phyloP scores from a whole-genome alignment of 2,888 invertebrate species.

The Rutpela maculata region DNA sequence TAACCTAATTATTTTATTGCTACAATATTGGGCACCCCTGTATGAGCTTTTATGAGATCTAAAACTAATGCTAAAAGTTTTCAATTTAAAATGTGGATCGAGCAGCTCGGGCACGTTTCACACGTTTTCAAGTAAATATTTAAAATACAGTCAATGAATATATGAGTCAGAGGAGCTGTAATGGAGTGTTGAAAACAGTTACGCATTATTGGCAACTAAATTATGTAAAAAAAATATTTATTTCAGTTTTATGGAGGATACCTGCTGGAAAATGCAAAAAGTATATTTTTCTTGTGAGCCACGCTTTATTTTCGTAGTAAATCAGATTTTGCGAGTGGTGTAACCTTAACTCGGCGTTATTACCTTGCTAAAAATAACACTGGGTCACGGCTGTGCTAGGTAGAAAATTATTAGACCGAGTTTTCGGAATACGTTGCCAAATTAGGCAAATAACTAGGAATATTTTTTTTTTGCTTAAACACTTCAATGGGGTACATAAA shows the following conservation, averaged over 20 bases:
- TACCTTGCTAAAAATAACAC: conserved; percentile 27
- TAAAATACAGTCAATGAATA: conserved; percentile 20
- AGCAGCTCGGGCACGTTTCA: conserved; percentile 11
- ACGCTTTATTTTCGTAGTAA: conserved; percentile 33
- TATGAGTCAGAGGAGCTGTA: conserved; percentile 19
- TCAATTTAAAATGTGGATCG: not conserved
- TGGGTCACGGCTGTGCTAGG: conserved; percentile 32
- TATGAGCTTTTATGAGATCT: not conserved
- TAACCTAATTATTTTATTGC: no score
- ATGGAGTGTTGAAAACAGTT: conserved; percentile 18
- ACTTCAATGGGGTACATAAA: no score
- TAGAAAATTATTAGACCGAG: not conserved
- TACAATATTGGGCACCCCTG: not conserved
- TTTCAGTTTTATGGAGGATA: conserved; percentile 28
- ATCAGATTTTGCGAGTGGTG: conserved; percentile 11
- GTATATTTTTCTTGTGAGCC: conserved; percentile 37
- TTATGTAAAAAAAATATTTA: conserved; percentile 33
- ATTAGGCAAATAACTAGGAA: not conserved
- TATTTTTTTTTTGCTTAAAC: no score
- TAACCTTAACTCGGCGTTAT: conserved; percentile 27
- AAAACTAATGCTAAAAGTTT: not conserved
- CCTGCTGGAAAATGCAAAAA: conserved; percentile 23
- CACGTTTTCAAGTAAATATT: conserved; percentile 31
- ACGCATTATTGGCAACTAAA: conserved; percentile 31
- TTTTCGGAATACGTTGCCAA: no score